Conservation (phyloP, 1,140 invertebrate genomes). For the Pseudobourletiella spinata region DNA sequence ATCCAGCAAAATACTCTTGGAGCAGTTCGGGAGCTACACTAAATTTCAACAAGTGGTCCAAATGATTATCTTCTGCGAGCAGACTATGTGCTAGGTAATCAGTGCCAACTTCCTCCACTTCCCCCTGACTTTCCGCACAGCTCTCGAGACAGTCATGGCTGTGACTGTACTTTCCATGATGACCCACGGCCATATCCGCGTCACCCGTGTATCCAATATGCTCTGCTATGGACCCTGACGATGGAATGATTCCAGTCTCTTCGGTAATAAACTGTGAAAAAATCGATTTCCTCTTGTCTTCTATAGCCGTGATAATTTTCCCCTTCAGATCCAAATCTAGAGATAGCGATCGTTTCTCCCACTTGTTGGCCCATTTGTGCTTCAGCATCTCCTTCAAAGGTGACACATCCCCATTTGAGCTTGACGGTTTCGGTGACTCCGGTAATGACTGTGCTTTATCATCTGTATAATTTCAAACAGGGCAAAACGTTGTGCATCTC, state of each 20-base stretch:
- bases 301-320: conserved; percentile 35
- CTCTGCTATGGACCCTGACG: conserved; percentile 13
- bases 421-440: conserved; percentile 20
- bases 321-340: conserved; percentile 31
- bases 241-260: conserved; percentile 16
- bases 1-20: not conserved
- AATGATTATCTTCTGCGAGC: conserved; percentile 3
- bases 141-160: not conserved
- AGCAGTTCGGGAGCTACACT: conserved; percentile 3
- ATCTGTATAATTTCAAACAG: conserved; percentile 10
- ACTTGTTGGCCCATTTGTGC: conserved; percentile 33
- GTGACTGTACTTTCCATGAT: not conserved
- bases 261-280: conserved; percentile 33
- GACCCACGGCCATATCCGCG: not conserved
- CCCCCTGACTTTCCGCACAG: not conserved
- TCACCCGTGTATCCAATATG: conserved; percentile 16
- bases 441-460: conserved; percentile 28
- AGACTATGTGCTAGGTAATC: conserved; percentile 10
- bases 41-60: conserved; percentile 10
- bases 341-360: conserved; percentile 31
- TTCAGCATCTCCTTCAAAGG: conserved; percentile 34
- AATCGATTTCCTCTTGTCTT: conserved; percentile 32
- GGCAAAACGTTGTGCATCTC: too few species aligned
- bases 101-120: conserved; percentile 21
- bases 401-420: conserved; percentile 21